These are phyloP conservation scores for Phylloscopus trochiloides DNA, from an alignment of 2,113 vertebrate species.

Conservation along the genomic window DNA sequence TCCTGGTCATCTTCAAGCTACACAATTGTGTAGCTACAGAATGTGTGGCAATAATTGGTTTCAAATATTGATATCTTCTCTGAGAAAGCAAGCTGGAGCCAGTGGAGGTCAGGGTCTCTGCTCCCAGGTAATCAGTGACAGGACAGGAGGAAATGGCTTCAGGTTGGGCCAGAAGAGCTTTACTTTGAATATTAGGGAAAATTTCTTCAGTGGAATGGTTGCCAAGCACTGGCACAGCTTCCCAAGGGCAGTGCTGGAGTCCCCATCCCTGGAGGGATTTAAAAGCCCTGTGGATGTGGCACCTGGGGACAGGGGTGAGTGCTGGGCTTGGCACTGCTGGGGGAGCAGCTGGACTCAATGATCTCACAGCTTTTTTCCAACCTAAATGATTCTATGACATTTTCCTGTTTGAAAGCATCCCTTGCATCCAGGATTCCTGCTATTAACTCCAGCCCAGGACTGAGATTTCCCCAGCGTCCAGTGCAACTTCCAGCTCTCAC, in stretches of 20 bases:
- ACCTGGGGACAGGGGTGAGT: not conserved
- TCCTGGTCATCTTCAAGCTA: not conserved
- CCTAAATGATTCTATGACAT: rapidly evolving
- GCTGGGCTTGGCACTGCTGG: not conserved
- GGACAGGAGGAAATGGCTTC: not conserved
- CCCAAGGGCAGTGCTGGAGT: no score
- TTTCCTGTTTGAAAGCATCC: not conserved
- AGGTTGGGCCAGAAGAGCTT: not conserved
- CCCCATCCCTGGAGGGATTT: not conserved
- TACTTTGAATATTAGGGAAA: not conserved
- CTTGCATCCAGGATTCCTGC: not conserved
- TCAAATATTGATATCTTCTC: not conserved
- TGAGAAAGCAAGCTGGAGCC: not conserved
- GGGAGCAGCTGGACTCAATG: rapidly evolving
- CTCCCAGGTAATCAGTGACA: not conserved
- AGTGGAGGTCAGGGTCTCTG: not conserved
- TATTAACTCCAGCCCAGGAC: not conserved
- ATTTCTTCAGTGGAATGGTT: not conserved
- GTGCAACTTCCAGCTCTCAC: not conserved
- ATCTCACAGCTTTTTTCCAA: not conserved
- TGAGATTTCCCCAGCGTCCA: not conserved
- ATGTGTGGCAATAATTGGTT: not conserved
- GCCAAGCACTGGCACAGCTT: not conserved
- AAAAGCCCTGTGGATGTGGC: not conserved
- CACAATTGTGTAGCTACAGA: not conserved